A percentile compares a stretch with the other conserved stretches of the same genome.
These are phyloP conservation scores for Petroica traversi DNA, from an alignment of 2,113 vertebrate species.

Conservation along the genomic window DNA sequence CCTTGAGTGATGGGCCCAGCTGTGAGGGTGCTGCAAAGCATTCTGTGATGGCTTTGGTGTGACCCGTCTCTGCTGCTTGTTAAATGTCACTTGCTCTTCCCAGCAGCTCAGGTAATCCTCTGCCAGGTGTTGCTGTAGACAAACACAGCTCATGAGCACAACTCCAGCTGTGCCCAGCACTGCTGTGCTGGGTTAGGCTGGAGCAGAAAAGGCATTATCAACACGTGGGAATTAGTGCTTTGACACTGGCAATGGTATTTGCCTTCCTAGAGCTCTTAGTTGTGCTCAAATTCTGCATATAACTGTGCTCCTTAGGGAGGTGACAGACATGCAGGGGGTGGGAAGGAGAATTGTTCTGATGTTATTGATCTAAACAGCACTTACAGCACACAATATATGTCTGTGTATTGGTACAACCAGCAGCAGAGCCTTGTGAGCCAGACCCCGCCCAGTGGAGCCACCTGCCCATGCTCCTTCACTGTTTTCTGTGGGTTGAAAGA, in stretches of 20 bases:
- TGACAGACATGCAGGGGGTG: background rate
- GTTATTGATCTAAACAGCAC: background rate
- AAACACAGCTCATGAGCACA: rapidly evolving
- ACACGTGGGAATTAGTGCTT: background rate
- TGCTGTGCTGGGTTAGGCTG: background rate
- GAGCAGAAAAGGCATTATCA: background rate
- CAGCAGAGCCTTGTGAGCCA: background rate
- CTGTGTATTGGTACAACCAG: background rate
- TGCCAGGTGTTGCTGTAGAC: background rate
- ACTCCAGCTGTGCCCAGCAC: background rate
- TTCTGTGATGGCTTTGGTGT: background rate
- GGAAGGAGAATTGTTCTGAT: background rate
- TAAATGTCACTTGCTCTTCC: background rate
- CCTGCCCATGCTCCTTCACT: background rate
- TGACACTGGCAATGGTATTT: background rate
- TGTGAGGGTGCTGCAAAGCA: background rate
- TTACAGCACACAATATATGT: background rate
- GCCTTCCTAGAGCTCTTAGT: background rate
- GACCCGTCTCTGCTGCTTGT: rapidly evolving
- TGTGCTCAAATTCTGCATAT: background rate
- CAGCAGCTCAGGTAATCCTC: background rate
- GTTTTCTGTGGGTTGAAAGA: background rate
- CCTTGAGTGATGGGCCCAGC: background rate
- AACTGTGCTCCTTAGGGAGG: background rate
- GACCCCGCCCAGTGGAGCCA: background rate